Percentiles rank a stretch among this genome's conserved stretches.
These are phyloP conservation scores for Myiothlypis coronata DNA, from an alignment of 2,797 vertebrate species.

Conservation along the genomic window DNA sequence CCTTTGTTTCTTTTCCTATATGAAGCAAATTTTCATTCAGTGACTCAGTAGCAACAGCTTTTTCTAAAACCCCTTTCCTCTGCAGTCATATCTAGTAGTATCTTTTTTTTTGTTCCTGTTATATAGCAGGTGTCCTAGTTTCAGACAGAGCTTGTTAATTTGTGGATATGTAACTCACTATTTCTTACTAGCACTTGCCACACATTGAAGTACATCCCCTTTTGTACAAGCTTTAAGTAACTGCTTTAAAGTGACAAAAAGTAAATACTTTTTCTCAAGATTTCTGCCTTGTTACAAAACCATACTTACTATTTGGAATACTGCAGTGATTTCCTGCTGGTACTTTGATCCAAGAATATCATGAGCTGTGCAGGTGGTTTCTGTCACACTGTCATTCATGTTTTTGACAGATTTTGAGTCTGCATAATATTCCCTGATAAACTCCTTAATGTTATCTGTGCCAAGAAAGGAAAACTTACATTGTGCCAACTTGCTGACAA, in stretches of 20 bases:
- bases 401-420: slow-evolving; percentile 56
- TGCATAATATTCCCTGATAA: slow-evolving; percentile 50
- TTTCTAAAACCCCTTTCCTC: not conserved
- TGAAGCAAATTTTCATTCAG: not conserved
- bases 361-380: slow-evolving; percentile 56
- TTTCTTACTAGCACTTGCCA: not conserved
- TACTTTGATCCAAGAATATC: slow-evolving; percentile 48
- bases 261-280: not conserved
- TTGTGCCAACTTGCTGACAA: slow-evolving; percentile 56
- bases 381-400: slow-evolving; percentile 44
- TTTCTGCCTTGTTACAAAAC: slow-evolving; percentile 29
- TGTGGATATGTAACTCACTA: not conserved
- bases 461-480: slow-evolving; percentile 33
- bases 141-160: not conserved
- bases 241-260: not conserved
- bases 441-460: slow-evolving; percentile 38
- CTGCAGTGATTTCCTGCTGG: slow-evolving; percentile 10
- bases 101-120: not conserved
- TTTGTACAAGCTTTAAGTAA: not conserved
- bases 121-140: not conserved
- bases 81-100: not conserved
- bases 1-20: not conserved
- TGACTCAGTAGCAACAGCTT: not conserved
- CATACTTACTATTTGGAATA: slow-evolving; percentile 21
- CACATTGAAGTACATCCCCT: not conserved